These are phyloP conservation scores for Idaea biselata DNA, from an alignment of 2,888 invertebrate species.

Conservation along the genomic window DNA sequence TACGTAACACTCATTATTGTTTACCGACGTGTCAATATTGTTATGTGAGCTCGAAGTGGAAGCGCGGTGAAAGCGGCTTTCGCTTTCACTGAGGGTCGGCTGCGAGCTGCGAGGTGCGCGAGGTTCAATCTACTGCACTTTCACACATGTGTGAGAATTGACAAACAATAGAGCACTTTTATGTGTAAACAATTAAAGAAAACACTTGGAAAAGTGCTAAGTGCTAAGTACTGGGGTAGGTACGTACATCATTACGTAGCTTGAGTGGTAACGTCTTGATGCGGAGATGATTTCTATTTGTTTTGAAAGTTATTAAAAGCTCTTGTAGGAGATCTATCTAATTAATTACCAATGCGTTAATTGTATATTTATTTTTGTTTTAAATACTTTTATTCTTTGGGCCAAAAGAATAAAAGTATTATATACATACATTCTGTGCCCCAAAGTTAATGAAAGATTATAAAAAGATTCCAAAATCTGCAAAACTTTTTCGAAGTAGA, in stretches of 20 bases:
- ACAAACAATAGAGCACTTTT: conserved; percentile 7
- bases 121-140: neutral
- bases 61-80: conserved; percentile 16
- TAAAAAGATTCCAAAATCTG: no score
- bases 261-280: neutral
- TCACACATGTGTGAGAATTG: conserved; percentile 12
- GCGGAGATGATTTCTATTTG: neutral
- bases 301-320: neutral
- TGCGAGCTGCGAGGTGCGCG: conserved; percentile 1
- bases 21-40: conserved; percentile 14
- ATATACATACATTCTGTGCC: no score
- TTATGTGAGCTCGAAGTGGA: conserved; percentile 13
- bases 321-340: no score
- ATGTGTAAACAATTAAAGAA: neutral
- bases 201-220: neutral
- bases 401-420: no score
- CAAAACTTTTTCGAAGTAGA: no score
- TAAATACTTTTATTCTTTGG: no score
- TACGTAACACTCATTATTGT: conserved; percentile 29
- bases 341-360: no score
- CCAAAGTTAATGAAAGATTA: no score
- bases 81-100: conserved; percentile 24
- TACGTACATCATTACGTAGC: neutral
- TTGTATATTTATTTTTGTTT: no score
- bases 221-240: neutral